A percentile compares a stretch with the other conserved stretches of the same genome.
Conservation (phyloP, 2,113 vertebrate genomes). For the Pandion haliaetus region DNA sequence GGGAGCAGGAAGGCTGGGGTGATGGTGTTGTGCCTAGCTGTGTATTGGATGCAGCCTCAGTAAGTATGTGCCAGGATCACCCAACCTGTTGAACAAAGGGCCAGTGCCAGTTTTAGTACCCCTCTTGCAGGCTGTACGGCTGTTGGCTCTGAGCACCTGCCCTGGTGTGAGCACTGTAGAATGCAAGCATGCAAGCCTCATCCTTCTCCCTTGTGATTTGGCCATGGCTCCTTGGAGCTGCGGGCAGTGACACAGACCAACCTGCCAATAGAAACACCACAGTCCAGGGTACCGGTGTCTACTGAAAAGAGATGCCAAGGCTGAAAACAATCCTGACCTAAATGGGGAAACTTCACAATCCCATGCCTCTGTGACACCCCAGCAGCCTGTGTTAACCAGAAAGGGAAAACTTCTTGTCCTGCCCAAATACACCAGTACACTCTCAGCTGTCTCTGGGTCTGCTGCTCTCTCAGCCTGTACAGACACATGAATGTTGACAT, state of each 20-base stretch:
- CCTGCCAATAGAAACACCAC: neutral
- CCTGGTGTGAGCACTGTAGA: neutral
- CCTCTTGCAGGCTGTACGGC: neutral
- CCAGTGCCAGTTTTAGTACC: neutral
- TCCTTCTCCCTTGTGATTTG: neutral
- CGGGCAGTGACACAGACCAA: neutral
- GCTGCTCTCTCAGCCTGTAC: neutral
- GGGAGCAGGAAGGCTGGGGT: neutral
- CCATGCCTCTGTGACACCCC: neutral
- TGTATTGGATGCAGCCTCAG: neutral
- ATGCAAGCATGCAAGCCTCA: neutral
- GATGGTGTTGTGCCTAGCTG: neutral
- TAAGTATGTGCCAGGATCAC: neutral
- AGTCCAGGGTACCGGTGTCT: neutral
- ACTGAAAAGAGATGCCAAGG: neutral
- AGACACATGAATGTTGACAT: neutral
- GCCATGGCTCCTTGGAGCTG: fast-evolving
- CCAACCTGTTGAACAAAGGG: neutral
- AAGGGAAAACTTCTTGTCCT: neutral
- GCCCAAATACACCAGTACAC: neutral
- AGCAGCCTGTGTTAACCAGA: neutral
- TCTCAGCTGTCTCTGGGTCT: neutral
- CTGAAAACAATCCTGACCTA: neutral
- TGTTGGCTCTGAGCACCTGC: neutral
- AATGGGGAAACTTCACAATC: neutral